Conservation (phyloP, 1,140 invertebrate genomes). For the Drosophila sp. region DNA sequence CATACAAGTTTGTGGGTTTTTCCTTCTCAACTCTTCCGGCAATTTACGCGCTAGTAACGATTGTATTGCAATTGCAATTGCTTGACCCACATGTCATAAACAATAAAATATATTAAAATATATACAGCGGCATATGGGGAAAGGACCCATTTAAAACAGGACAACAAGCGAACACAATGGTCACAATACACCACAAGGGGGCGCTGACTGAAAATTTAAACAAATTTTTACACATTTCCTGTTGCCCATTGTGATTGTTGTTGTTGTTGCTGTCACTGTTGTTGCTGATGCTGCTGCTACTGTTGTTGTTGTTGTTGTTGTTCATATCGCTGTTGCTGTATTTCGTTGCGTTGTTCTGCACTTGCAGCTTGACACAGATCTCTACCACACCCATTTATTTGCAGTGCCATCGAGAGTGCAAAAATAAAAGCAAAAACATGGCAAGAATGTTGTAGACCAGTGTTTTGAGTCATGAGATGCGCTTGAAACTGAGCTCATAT, state of each 20-base stretch:
- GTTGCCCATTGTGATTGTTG: slow-evolving; percentile 50
- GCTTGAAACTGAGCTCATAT: neutral
- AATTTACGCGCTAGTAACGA: slow-evolving; percentile 54
- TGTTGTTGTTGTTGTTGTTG: slow-evolving; percentile 25
- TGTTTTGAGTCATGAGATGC: neutral
- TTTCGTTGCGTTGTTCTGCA: slow-evolving; percentile 37
- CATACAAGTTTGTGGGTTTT: neutral
- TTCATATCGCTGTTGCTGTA: slow-evolving; percentile 16
- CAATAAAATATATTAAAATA: slow-evolving; percentile 65
- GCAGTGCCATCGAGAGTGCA: slow-evolving; percentile 69
- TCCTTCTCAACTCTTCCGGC: slow-evolving; percentile 22
- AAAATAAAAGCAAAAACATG: slow-evolving; percentile 2
- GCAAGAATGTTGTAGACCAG: neutral
- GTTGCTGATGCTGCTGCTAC: slow-evolving; percentile 30
- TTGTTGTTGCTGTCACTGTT: slow-evolving; percentile 11
- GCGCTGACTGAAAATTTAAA: slow-evolving; percentile 63
- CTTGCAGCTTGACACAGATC: slow-evolving; percentile 78
- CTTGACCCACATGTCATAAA: slow-evolving; percentile 63
- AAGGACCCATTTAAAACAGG: slow-evolving; percentile 38
- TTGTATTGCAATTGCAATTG: slow-evolving; percentile 66
- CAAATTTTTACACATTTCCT: slow-evolving; percentile 78
- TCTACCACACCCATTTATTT: slow-evolving; percentile 77
- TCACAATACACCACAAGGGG: slow-evolving; percentile 15
- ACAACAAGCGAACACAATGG: slow-evolving; percentile 20
- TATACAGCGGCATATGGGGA: slow-evolving; percentile 49